Conservation (phyloP, 2,113 vertebrate species). For the Porphyrio hochstetteri region DNA sequence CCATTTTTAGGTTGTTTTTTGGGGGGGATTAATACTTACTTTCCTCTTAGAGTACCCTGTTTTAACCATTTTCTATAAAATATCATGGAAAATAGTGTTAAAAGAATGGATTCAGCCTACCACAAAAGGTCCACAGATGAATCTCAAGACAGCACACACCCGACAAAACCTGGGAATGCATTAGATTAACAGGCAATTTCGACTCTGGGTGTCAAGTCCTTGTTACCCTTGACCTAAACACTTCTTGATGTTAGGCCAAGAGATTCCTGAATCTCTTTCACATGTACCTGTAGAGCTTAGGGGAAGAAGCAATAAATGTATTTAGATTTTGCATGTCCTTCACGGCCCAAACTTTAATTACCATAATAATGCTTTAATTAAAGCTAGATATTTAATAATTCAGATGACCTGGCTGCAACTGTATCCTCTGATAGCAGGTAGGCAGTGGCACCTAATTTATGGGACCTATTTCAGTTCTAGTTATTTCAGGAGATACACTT, state of each 20-base stretch:
- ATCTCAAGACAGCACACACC: not conserved
- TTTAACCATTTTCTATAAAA: not conserved
- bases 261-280: not conserved
- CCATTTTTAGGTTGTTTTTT: not conserved
- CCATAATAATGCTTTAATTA: not conserved
- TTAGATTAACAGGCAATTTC: not conserved
- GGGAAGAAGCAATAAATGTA: not conserved
- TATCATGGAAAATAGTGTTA: fast-evolving
- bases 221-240: not conserved
- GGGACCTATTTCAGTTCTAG: not conserved
- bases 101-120: not conserved
- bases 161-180: not conserved
- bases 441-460: not conserved
- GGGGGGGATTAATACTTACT: not conserved
- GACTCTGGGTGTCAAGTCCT: not conserved
- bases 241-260: not conserved
- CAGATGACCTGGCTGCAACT: not conserved
- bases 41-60: not conserved
- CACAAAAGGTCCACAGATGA: not conserved
- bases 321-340: not conserved
- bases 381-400: not conserved
- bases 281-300: not conserved
- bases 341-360: not conserved
- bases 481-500: not conserved
- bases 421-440: not conserved